phyloP scores from a whole-genome alignment of 2,888 invertebrate genomes.

The Phyllotreta striolata region DNA sequence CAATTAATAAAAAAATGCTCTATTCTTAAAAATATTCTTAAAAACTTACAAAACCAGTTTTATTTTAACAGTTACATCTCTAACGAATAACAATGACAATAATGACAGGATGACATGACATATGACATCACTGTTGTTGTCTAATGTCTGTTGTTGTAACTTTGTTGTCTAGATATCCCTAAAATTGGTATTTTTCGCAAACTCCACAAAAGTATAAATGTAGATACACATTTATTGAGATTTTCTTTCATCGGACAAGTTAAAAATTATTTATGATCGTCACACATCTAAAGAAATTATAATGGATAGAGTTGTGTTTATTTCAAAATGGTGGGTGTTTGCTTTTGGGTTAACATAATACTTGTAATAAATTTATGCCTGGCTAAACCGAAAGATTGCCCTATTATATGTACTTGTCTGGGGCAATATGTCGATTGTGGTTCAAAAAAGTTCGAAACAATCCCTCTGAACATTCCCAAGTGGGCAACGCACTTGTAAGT shows the following conservation, averaged over 20 bases:
- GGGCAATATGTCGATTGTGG: constrained; percentile 80
- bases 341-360: constrained; percentile 52
- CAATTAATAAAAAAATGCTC: too few relatives aligned
- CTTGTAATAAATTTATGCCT: constrained; percentile 44
- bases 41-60: too few relatives aligned
- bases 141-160: too few relatives aligned
- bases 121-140: too few relatives aligned
- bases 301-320: constrained; percentile 56
- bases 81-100: too few relatives aligned
- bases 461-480: constrained; percentile 76
- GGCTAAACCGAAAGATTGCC: constrained; percentile 64
- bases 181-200: too few relatives aligned
- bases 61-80: too few relatives aligned
- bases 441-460: constrained; percentile 71
- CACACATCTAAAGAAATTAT: constrained; percentile 44
- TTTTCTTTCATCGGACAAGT: neutral
- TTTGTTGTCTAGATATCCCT: too few relatives aligned
- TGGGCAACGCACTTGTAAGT: constrained; percentile 82
- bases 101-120: too few relatives aligned
- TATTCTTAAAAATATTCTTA: too few relatives aligned
- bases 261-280: neutral
- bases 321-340: constrained; percentile 63
- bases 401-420: constrained; percentile 75
- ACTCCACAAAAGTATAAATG: neutral
- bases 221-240: neutral